These are phyloP conservation scores for Aulostomus chinensis DNA, from an alignment of 2,797 vertebrate genomes.

Conservation along the genomic window DNA sequence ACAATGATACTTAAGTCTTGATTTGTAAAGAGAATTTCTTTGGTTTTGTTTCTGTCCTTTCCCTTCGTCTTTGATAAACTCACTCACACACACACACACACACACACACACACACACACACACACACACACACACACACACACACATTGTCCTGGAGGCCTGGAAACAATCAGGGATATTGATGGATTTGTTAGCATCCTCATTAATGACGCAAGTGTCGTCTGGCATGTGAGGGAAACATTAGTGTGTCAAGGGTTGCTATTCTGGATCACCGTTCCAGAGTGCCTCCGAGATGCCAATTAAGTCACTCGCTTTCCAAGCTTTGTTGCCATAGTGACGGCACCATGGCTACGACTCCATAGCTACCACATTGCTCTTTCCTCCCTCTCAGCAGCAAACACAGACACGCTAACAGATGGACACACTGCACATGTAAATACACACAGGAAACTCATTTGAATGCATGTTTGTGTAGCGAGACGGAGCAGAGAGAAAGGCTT, in stretches of 20 bases:
- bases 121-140: conserved; percentile 14
- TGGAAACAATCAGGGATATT: conserved; percentile 46
- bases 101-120: neutral
- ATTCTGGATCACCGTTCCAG: conserved; percentile 76
- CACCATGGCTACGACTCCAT: conserved; percentile 80
- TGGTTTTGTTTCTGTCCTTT: no score
- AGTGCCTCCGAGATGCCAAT: conserved; percentile 77
- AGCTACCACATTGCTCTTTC: conserved; percentile 71
- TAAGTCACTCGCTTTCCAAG: conserved; percentile 79
- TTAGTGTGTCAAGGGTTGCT: conserved; percentile 81
- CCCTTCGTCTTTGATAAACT: no score
- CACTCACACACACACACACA: neutral
- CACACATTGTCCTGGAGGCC: conserved; percentile 20
- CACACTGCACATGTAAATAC: conserved; percentile 22
- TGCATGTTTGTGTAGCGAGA: neutral
- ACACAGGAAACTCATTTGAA: neutral
- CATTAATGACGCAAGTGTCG: conserved; percentile 58
- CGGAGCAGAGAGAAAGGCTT: conserved; percentile 20
- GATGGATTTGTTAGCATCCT: conserved; percentile 62
- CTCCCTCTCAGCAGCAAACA: conserved; percentile 36
- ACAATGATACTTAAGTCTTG: no score
- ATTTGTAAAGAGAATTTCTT: no score
- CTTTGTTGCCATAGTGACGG: conserved; percentile 82
- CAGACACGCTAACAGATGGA: conserved; percentile 24
- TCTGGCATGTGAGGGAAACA: conserved; percentile 71